Percentiles rank a stretch among this genome's conserved stretches.
Evolutionary conservation across 2,888 invertebrate species (phyloP).

Genomic region (Dugesia japonica): DNA sequence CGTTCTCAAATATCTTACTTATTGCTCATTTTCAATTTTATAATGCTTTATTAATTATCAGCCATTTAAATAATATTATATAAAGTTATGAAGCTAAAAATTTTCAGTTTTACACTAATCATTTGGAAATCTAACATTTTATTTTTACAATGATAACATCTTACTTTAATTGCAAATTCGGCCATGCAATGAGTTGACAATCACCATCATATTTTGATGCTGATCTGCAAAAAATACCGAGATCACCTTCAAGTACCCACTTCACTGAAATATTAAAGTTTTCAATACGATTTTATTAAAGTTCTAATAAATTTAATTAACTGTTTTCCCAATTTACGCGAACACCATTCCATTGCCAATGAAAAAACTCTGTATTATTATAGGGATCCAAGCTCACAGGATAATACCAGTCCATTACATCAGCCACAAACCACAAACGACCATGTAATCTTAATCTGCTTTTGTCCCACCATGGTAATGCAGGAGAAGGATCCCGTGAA

Average conservation of each 20-base stretch:
- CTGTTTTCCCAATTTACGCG: conserved; percentile 90
- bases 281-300: not conserved
- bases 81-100: too few species aligned
- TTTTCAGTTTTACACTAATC: too few species aligned
- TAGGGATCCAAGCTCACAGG: conserved; percentile 93
- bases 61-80: too few species aligned
- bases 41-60: too few species aligned
- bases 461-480: conserved; percentile 92
- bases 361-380: conserved; percentile 96
- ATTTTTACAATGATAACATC: too few species aligned
- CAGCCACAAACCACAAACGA: conserved; percentile 68
- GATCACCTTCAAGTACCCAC: conserved; percentile 73
- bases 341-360: conserved; percentile 78
- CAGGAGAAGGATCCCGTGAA: conserved; percentile 68
- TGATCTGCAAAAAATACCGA: conserved; percentile 82
- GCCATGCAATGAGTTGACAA: conserved; percentile 74
- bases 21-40: too few species aligned
- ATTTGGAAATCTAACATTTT: too few species aligned
- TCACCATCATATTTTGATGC: conserved; percentile 91
- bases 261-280: conserved; percentile 50
- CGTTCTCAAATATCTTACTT: too few species aligned
- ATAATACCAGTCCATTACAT: conserved; percentile 70
- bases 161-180: conserved; percentile 63
- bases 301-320: conserved; percentile 38
- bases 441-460: conserved; percentile 78